These are phyloP conservation scores for Coregonus suidteri DNA, from an alignment of 2,797 vertebrate species.

Conservation along the genomic window DNA sequence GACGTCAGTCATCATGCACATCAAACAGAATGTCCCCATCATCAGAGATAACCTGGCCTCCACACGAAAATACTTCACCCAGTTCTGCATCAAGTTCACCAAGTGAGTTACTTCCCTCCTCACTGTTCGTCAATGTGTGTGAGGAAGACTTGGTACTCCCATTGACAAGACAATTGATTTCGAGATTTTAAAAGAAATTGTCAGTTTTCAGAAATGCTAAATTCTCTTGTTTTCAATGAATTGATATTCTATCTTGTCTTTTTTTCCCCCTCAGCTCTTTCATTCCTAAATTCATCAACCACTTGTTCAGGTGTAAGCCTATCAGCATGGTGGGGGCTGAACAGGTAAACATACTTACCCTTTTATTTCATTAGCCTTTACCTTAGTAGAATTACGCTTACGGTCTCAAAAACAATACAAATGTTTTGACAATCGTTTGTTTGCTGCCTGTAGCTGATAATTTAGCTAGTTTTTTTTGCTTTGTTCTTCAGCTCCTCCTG, in stretches of 20 bases:
- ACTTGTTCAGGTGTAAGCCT: constrained; percentile 97
- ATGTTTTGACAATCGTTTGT: not conserved
- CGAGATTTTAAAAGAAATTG: no score
- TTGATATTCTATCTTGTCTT: not conserved
- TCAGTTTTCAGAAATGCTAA: not conserved
- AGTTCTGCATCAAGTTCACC: constrained; percentile 99
- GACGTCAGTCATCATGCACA: constrained; percentile 97
- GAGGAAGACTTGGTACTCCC: not conserved
- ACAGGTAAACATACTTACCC: constrained; percentile 78
- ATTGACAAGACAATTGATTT: not conserved
- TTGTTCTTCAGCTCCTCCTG: constrained; percentile 84
- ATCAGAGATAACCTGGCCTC: constrained; percentile 96
- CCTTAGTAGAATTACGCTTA: not conserved
- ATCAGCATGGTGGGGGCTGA: constrained; percentile 99
- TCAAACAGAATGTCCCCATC: constrained; percentile 97
- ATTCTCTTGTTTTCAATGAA: not conserved
- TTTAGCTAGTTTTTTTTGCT: constrained; percentile 4
- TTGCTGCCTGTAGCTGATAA: not conserved
- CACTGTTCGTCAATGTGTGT: not conserved
- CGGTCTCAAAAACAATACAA: not conserved
- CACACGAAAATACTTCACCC: constrained; percentile 97
- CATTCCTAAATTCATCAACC: constrained; percentile 99
- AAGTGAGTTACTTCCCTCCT: constrained; percentile 83
- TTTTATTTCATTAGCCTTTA: not conserved
- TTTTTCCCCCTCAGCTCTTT: constrained; percentile 83